Evolutionary conservation across 2,888 invertebrate genomes (phyloP).

Genomic region (Ophion obscuratus): DNA sequence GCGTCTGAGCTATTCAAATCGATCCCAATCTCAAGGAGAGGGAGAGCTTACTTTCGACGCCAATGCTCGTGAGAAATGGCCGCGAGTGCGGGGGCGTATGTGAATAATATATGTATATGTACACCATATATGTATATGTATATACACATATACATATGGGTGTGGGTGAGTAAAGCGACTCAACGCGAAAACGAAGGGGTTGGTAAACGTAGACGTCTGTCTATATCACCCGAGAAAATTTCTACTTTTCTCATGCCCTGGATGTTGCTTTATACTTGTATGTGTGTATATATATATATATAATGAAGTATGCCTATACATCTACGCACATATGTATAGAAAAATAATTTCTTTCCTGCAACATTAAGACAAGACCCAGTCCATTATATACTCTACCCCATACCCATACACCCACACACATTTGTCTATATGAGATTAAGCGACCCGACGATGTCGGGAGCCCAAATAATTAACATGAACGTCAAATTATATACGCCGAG

Average conservation of each 20-base stretch:
- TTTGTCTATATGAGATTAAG: not conserved
- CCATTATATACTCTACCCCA: too few species aligned
- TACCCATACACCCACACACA: not conserved
- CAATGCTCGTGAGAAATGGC: constrained; percentile 75
- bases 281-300: not conserved
- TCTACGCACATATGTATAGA: not conserved
- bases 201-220: constrained; percentile 68
- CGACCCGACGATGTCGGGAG: not conserved
- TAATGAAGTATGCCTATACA: too few species aligned
- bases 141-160: constrained; percentile 21
- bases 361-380: not conserved
- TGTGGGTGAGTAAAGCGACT: constrained; percentile 32
- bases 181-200: constrained; percentile 77
- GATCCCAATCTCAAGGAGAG: constrained; percentile 24
- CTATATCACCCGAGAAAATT: constrained; percentile 71
- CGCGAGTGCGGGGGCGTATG: constrained; percentile 72
- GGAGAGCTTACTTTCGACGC: constrained; percentile 67
- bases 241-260: constrained; percentile 22
- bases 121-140: constrained; percentile 11
- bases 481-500: not conserved
- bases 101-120: constrained; percentile 37
- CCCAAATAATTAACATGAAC: not conserved
- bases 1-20: constrained; percentile 45
- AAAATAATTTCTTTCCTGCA: constrained; percentile 14
- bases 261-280: not conserved